phyloP scores from a whole-genome alignment of 2,888 invertebrate genomes.

The Patella depressa region DNA sequence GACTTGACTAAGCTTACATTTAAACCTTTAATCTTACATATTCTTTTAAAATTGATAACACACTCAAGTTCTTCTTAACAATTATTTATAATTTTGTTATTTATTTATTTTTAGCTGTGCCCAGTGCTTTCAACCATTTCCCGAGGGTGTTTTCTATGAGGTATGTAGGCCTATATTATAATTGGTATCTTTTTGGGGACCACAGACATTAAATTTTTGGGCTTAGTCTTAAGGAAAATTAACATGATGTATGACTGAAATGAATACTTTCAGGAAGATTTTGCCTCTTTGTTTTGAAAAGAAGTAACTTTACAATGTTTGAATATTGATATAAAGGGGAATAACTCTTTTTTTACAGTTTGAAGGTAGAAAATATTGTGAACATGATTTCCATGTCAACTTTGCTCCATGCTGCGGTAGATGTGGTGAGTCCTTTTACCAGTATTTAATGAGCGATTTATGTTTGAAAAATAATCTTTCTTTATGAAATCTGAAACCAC shows the following conservation, averaged over 20 bases:
- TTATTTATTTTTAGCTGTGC: conserved; percentile 81
- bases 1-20: background rate
- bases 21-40: too few species aligned
- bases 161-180: conserved; percentile 49
- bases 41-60: too few species aligned
- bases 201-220: too few species aligned
- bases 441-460: too few species aligned
- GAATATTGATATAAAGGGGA: conserved; percentile 11
- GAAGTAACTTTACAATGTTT: background rate
- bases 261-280: too few species aligned
- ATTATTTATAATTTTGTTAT: background rate
- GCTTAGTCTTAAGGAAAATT: too few species aligned
- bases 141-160: conserved; percentile 97
- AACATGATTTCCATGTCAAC: conserved; percentile 97
- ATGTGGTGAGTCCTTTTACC: conserved; percentile 75
- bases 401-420: conserved; percentile 89
- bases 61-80: too few species aligned
- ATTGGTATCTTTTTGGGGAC: too few species aligned
- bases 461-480: too few species aligned
- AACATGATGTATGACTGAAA: too few species aligned
- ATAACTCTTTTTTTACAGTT: conserved; percentile 74
- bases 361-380: conserved; percentile 98
- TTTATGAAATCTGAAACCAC: too few species aligned
- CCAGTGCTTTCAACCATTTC: conserved; percentile 98
- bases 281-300: too few species aligned